Evolutionary conservation across 1,140 invertebrate species (phyloP), one percentile per base, ranked within the genome.

Genomic region (Anoplolepis gracilipes): DNA sequence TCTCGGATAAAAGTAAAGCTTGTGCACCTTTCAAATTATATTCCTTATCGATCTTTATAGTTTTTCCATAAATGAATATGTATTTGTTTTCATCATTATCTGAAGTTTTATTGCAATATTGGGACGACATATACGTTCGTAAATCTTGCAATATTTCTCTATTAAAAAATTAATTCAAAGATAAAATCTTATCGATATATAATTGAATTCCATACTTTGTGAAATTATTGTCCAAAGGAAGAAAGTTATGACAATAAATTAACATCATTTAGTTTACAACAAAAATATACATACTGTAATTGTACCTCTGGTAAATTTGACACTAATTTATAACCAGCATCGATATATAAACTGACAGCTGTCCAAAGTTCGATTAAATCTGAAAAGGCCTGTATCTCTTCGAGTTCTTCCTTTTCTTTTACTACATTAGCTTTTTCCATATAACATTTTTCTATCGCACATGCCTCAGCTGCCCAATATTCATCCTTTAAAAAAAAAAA

Each of bases 291-390:
- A 62, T 91, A 94, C 93, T 72, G 88, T 46, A 95, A 84, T 69
- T 93, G 67, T 16, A 25, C 39, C 84, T 94, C 93, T 28, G 93
- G 92, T 70, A 95, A 77, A 59, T 92, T 88, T 6, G 79, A 69
- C 0, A 94, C 88, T 5, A 87, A 53, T 22, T 70, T n/a, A 61
- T 92, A 91, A 61, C 92, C 89, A 30, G 91, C 91, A 69, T 92
- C 85, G 22, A 91, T 90, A 53, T 95, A 95, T 22, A 95, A 87
- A 76, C 89, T 89, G 67, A 93, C 76, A 19, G 93, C 90, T 22
- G 92, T 92, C 94, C 94, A 95, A 1, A 94, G 69, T 86, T 94
- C 92, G 5, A 94, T 91, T 36, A 93, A 86, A 85, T 94, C 88
- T 42, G 78, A 76, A 64, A 94, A 87, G 42, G 75, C 78, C 64